These are phyloP conservation scores for Acrocephalus arundinaceus DNA, from an alignment of 2,113 vertebrate species.

Conservation along the genomic window DNA sequence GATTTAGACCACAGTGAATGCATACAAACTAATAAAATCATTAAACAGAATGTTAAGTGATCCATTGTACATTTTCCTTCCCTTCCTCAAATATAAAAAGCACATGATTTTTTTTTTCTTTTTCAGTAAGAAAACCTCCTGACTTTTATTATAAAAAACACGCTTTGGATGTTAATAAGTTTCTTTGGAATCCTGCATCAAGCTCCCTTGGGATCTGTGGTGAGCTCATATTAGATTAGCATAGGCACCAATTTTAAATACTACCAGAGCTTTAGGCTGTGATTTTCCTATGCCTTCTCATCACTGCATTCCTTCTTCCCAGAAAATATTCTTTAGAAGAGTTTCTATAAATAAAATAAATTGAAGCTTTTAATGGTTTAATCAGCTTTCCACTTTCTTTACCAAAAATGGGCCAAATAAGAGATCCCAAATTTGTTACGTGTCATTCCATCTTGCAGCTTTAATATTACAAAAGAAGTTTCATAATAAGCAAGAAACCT, in stretches of 20 bases:
- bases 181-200: constrained; percentile 33
- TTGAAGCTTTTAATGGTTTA: not conserved
- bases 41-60: not conserved
- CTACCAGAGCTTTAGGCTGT: constrained; percentile 39
- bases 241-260: constrained; percentile 60
- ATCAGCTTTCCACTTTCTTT: not conserved
- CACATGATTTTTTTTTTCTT: not conserved
- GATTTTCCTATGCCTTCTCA: constrained; percentile 22
- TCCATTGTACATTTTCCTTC: not conserved
- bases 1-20: not conserved
- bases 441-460: not conserved
- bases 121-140: not conserved
- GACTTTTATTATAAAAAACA: constrained; percentile 45
- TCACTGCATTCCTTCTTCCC: constrained; percentile 8
- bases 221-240: constrained; percentile 48
- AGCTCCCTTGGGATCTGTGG: constrained; percentile 55
- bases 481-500: not conserved
- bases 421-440: not conserved
- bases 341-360: constrained; percentile 40
- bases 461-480: not conserved
- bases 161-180: constrained; percentile 11
- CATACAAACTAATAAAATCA: not conserved
- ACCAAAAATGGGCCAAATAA: not conserved
- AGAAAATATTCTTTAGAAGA: constrained; percentile 38
- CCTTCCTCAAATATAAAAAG: constrained; percentile 1